phyloP scores from a whole-genome alignment of 2,113 vertebrate species.

The Lathamus discolor region DNA sequence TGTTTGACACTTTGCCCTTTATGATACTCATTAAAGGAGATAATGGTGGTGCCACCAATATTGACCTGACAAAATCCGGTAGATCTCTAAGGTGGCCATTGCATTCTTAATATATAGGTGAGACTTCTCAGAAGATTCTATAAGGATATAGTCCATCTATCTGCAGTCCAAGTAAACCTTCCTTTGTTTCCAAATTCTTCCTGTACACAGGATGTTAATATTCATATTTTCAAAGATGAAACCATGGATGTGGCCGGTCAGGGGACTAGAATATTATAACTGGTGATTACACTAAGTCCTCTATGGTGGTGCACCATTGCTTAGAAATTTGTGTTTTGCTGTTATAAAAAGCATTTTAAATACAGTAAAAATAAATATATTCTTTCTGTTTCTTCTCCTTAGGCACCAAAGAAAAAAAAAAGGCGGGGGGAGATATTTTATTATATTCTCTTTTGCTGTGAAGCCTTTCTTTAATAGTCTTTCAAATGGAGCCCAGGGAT shows the following conservation, averaged over 20 bases:
- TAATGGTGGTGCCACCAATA: constrained; percentile 7
- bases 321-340: not conserved
- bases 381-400: not conserved
- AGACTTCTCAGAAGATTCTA: not conserved
- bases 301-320: not conserved
- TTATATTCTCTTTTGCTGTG: not conserved
- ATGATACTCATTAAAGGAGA: constrained; percentile 46
- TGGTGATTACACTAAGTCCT: not conserved
- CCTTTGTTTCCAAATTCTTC: not conserved
- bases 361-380: not conserved
- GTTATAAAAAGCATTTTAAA: not conserved
- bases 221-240: not conserved
- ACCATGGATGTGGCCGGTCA: not conserved
- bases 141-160: not conserved
- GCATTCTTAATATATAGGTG: not conserved
- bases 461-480: constrained; percentile 5
- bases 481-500: constrained; percentile 41
- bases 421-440: not conserved
- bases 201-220: fast-evolving
- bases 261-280: not conserved
- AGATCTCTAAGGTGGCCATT: not conserved
- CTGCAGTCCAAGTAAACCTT: not conserved
- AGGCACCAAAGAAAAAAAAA: not conserved
- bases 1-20: constrained; percentile 50
- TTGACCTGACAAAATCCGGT: not conserved